Evolutionary conservation across 2,888 invertebrate species (phyloP).

Genomic region (Drosophila mercatorum): DNA sequence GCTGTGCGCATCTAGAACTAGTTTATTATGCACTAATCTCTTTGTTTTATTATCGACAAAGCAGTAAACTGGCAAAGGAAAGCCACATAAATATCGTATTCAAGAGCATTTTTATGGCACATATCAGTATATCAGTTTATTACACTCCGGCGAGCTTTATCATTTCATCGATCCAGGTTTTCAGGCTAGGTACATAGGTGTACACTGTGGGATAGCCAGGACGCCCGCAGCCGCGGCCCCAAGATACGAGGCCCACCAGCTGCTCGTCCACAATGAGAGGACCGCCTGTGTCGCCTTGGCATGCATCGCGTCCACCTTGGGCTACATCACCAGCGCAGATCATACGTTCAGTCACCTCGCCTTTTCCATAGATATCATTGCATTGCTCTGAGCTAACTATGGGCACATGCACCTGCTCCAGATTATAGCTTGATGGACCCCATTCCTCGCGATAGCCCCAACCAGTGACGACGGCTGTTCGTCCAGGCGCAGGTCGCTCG

Average conservation of each 20-base stretch:
- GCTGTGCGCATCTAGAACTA: no score
- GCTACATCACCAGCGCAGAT: conserved; percentile 86
- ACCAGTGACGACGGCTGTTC: conserved; percentile 69
- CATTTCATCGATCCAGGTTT: conserved; percentile 79
- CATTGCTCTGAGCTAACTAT: conserved; percentile 85
- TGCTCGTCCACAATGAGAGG: conserved; percentile 76
- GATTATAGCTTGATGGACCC: conserved; percentile 64
- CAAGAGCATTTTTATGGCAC: conserved; percentile 34
- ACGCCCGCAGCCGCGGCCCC: conserved; percentile 85
- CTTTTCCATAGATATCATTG: conserved; percentile 84
- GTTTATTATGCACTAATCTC: conserved; percentile 10
- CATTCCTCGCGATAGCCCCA: conserved; percentile 82
- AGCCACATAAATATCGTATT: conserved; percentile 19
- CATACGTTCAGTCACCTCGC: conserved; percentile 85
- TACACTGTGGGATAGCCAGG: conserved; percentile 85
- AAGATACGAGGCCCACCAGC: conserved; percentile 84
- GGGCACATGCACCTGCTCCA: conserved; percentile 86
- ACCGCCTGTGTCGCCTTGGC: conserved; percentile 84
- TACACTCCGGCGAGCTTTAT: conserved; percentile 28
- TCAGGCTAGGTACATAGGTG: conserved; percentile 80
- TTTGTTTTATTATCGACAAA: conserved; percentile 45
- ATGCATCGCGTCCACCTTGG: conserved; percentile 84
- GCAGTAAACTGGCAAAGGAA: conserved; percentile 23
- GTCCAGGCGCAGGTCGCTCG: conserved; percentile 66
- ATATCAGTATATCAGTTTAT: conserved; percentile 42